These are phyloP conservation scores for Dasypolia templi DNA, from an alignment of 2,888 invertebrate genomes.

Conservation along the genomic window DNA sequence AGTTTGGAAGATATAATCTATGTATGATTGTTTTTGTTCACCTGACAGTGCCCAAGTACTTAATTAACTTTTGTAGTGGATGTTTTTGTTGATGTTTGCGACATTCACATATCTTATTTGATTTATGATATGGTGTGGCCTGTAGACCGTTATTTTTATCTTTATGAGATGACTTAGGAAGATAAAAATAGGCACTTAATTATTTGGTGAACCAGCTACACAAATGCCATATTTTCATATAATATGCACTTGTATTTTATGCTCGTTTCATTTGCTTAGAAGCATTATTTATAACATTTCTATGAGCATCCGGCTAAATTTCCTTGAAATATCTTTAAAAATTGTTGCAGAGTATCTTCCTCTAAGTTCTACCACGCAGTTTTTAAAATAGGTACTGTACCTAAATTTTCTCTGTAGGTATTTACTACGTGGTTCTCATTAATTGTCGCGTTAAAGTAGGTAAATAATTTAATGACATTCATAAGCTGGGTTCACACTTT, in stretches of 20 bases:
- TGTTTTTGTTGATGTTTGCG: conserved; percentile 29
- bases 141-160: neutral
- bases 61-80: neutral
- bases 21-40: neutral
- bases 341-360: neutral
- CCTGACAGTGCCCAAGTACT: too few species aligned
- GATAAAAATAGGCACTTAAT: conserved; percentile 13
- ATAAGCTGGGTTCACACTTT: too few species aligned
- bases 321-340: neutral
- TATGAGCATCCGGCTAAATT: conserved; percentile 1
- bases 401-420: neutral
- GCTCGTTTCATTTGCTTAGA: conserved; percentile 9
- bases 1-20: too few species aligned
- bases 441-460: neutral
- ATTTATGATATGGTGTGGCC: neutral
- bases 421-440: neutral
- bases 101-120: conserved; percentile 8
- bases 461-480: neutral
- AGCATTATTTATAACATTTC: neutral
- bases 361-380: neutral
- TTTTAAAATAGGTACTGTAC: neutral
- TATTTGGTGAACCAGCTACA: neutral
- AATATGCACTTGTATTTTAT: conserved; percentile 13
- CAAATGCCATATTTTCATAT: conserved; percentile 6
- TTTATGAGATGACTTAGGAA: conserved; percentile 2